Evolutionary conservation across 2,888 invertebrate genomes (phyloP).

Genomic region (Lithophane socia): DNA sequence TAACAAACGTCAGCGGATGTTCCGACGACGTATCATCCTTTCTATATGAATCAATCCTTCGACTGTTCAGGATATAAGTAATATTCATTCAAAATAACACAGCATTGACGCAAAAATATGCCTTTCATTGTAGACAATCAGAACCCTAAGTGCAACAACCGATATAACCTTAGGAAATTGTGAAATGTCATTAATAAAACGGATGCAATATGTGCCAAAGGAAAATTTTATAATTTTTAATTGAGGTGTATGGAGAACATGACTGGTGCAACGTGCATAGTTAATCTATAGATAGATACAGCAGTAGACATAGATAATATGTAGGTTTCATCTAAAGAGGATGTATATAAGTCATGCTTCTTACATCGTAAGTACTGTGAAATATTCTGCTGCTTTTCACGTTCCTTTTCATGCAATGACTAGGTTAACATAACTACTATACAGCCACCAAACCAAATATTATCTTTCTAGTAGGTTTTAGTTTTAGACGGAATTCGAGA

Average conservation of each 20-base stretch:
- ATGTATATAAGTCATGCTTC: background rate
- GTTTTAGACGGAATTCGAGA: too few species aligned
- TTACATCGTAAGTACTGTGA: too few species aligned
- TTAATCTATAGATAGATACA: background rate
- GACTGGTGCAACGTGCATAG: background rate
- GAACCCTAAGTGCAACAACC: background rate
- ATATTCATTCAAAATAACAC: background rate
- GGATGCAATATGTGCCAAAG: background rate
- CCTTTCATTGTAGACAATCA: background rate
- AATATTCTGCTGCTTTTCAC: too few species aligned
- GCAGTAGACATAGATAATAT: background rate
- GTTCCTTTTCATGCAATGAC: too few species aligned
- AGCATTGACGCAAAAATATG: background rate
- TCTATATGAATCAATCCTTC: background rate
- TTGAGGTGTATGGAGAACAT: background rate
- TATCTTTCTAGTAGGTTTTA: too few species aligned
- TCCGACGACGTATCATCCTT: background rate
- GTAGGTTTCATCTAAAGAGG: background rate
- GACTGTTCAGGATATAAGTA: background rate
- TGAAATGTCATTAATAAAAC: slow-evolving; percentile 13
- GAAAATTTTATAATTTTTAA: slow-evolving; percentile 12
- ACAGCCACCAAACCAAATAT: too few species aligned
- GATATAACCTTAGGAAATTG: background rate
- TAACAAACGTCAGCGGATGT: background rate
- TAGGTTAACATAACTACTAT: too few species aligned